Conservation (phyloP, 2,888 invertebrate species). For the Serrognathus titanus region DNA sequence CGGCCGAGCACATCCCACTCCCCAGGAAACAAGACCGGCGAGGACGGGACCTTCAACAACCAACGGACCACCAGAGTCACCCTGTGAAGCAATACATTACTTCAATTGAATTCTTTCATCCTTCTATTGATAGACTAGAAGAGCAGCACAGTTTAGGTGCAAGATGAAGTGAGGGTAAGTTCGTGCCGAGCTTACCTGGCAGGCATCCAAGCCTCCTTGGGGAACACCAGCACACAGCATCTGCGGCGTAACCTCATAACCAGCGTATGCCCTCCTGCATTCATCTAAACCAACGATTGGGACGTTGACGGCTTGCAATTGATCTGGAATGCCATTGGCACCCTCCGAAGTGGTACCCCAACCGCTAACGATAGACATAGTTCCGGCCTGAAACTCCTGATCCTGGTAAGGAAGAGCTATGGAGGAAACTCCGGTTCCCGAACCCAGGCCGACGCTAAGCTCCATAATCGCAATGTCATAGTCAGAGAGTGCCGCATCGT, state of each 20-base stretch:
- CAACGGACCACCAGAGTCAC: constrained; percentile 43
- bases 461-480: constrained; percentile 53
- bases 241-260: constrained; percentile 38
- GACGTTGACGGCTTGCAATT: constrained; percentile 20
- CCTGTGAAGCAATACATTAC: constrained; percentile 21
- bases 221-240: constrained; percentile 58
- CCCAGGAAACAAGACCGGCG: not conserved
- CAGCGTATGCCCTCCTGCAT: constrained; percentile 17
- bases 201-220: constrained; percentile 53
- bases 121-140: not conserved
- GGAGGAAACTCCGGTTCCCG: constrained; percentile 46
- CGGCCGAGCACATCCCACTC: not conserved
- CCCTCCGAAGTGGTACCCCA: constrained; percentile 25
- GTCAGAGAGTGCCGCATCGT: constrained; percentile 50
- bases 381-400: constrained; percentile 10
- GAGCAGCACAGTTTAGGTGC: not conserved
- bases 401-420: constrained; percentile 29
- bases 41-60: constrained; percentile 26
- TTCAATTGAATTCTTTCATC: too few relatives aligned
- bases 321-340: constrained; percentile 1
- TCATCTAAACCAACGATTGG: constrained; percentile 17
- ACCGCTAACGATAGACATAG: constrained; percentile 18
- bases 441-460: constrained; percentile 45
- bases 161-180: not conserved
- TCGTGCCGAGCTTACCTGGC: constrained; percentile 47